A percentile compares a stretch with the other conserved stretches of the same genome.
phyloP scores from a whole-genome alignment of 2,888 invertebrate species.

The Listrodromus nycthemerus region DNA sequence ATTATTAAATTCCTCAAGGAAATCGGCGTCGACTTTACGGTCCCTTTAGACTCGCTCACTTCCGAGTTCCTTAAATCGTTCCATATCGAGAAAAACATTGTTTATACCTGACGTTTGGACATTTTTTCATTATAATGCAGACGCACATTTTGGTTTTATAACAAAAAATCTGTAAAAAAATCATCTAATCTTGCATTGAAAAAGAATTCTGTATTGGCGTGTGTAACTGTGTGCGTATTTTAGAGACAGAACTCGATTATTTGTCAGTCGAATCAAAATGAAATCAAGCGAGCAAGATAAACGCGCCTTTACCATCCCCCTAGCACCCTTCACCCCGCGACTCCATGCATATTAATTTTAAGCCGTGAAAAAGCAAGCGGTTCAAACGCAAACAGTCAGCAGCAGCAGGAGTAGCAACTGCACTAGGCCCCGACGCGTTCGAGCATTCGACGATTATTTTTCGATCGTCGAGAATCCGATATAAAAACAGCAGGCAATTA shows the following conservation, averaged over 20 bases:
- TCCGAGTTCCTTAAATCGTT: neutral
- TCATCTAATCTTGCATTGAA: neutral
- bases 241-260: constrained; percentile 72
- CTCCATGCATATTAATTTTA: constrained; percentile 84
- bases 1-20: neutral
- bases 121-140: neutral
- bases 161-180: constrained; percentile 7
- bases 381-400: constrained; percentile 65
- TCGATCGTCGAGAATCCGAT: constrained; percentile 78
- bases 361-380: constrained; percentile 81
- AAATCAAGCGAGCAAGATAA: constrained; percentile 84
- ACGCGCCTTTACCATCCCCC: constrained; percentile 74
- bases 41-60: neutral
- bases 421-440: constrained; percentile 51
- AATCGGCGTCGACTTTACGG: neutral
- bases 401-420: constrained; percentile 48
- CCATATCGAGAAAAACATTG: neutral
- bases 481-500: constrained; percentile 81
- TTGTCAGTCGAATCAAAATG: constrained; percentile 83
- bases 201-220: neutral
- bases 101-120: neutral
- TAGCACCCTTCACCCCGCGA: constrained; percentile 68
- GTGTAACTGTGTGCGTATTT: neutral
- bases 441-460: constrained; percentile 80
- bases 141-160: neutral